A percentile compares a stretch with the other conserved stretches of the same genome.
These are phyloP conservation scores for Gandaritis pyraliata DNA, from an alignment of 2,888 invertebrate genomes.

Conservation along the genomic window DNA sequence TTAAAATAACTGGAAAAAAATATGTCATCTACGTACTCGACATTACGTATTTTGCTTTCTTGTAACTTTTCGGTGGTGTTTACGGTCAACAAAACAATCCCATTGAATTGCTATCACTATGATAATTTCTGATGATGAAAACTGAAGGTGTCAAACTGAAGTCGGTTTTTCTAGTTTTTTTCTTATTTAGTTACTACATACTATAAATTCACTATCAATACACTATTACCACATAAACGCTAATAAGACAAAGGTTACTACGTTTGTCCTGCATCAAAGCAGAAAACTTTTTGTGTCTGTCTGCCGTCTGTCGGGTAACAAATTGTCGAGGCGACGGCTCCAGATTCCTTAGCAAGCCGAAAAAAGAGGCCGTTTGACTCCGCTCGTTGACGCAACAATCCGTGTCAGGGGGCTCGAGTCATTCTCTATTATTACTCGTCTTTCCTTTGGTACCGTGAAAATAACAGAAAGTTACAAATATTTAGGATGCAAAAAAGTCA, in stretches of 20 bases:
- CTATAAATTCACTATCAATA: slow-evolving; percentile 1
- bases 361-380: slow-evolving; percentile 34
- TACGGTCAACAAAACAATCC: too few species aligned
- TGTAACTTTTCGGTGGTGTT: too few species aligned
- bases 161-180: too few species aligned
- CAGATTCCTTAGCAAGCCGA: slow-evolving; percentile 36
- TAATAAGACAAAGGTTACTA: slow-evolving; percentile 16
- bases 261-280: slow-evolving; percentile 28
- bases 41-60: too few species aligned
- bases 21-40: too few species aligned
- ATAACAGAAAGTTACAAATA: too few species aligned
- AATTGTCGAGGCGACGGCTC: slow-evolving; percentile 39
- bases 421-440: slow-evolving; percentile 32
- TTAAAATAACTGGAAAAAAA: too few species aligned
- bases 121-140: too few species aligned
- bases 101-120: too few species aligned
- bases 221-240: not conserved
- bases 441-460: not conserved
- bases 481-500: too few species aligned
- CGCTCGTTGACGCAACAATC: slow-evolving; percentile 31
- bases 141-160: too few species aligned
- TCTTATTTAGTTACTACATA: too few species aligned
- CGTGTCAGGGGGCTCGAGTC: slow-evolving; percentile 30
- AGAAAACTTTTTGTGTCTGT: slow-evolving; percentile 34
- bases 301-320: slow-evolving; percentile 33